Evolutionary conservation across 2,888 invertebrate genomes (phyloP).

Genomic region (Lasiommata megera): DNA sequence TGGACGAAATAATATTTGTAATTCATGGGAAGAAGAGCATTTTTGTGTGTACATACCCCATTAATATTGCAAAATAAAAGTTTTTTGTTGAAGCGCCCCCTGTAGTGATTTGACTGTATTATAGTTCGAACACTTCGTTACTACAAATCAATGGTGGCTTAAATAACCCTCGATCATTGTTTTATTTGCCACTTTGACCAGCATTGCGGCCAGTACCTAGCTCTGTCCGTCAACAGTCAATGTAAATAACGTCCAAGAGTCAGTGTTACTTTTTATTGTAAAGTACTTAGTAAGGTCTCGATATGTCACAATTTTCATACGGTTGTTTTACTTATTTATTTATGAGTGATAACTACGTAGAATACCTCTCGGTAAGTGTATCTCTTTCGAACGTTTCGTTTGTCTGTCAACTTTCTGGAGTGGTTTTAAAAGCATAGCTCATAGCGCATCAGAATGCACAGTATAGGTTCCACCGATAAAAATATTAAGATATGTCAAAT

Average conservation of each 20-base stretch:
- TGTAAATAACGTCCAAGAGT: constrained; percentile 40
- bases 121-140: too few species aligned
- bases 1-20: too few species aligned
- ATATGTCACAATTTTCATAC: constrained; percentile 39
- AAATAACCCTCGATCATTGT: not conserved
- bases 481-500: too few species aligned
- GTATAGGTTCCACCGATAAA: too few species aligned
- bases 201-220: not conserved
- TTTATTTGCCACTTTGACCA: not conserved
- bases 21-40: too few species aligned
- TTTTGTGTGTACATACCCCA: too few species aligned
- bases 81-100: too few species aligned
- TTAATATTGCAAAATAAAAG: too few species aligned
- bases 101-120: too few species aligned
- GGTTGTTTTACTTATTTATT: constrained; percentile 5
- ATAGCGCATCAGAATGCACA: too few species aligned
- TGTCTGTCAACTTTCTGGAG: too few species aligned
- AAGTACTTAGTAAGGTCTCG: constrained; percentile 39
- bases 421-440: too few species aligned
- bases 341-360: constrained; percentile 2
- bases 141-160: not conserved
- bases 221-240: constrained; percentile 19
- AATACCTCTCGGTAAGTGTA: not conserved
- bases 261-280: constrained; percentile 39
- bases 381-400: not conserved